These are phyloP conservation scores for Ceyx cyanopectus DNA, from an alignment of 2,113 vertebrate species.

Conservation along the genomic window DNA sequence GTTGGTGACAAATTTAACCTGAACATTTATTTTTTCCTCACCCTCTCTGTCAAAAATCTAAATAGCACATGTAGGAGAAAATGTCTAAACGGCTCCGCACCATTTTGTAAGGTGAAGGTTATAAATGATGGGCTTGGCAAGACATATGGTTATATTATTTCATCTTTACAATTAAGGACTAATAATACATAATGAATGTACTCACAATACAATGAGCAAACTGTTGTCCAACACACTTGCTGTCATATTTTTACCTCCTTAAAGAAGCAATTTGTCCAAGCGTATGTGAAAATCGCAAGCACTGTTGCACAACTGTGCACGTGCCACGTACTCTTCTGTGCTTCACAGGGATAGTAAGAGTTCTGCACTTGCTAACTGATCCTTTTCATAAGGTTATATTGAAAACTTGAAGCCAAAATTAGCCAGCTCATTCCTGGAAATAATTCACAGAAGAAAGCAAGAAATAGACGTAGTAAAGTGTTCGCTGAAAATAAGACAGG, in stretches of 20 bases:
- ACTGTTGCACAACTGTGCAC: background rate
- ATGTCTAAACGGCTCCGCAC: background rate
- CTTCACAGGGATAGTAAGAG: background rate
- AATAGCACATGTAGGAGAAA: background rate
- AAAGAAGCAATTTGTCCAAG: slow-evolving; percentile 6
- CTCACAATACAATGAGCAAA: slow-evolving; percentile 40
- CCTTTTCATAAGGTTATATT: slow-evolving; percentile 19
- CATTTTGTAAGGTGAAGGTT: background rate
- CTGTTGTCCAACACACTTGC: background rate
- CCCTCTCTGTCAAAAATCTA: slow-evolving; percentile 2
- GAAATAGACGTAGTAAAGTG: background rate
- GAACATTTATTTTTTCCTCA: slow-evolving; percentile 10
- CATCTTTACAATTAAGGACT: slow-evolving; percentile 41
- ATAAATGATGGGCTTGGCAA: slow-evolving; percentile 30
- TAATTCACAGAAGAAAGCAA: slow-evolving; percentile 36
- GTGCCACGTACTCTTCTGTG: background rate
- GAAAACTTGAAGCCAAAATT: background rate
- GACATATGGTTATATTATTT: slow-evolving; percentile 46
- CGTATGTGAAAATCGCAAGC: slow-evolving; percentile 8
- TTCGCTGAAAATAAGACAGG: slow-evolving; percentile 46
- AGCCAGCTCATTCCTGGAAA: slow-evolving; percentile 9
- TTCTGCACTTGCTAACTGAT: slow-evolving; percentile 23
- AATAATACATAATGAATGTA: slow-evolving; percentile 46
- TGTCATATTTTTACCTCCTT: slow-evolving; percentile 49
- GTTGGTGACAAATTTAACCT: background rate